Conservation (phyloP, 2,113 vertebrate species). For the Chunga burmeisteri region DNA sequence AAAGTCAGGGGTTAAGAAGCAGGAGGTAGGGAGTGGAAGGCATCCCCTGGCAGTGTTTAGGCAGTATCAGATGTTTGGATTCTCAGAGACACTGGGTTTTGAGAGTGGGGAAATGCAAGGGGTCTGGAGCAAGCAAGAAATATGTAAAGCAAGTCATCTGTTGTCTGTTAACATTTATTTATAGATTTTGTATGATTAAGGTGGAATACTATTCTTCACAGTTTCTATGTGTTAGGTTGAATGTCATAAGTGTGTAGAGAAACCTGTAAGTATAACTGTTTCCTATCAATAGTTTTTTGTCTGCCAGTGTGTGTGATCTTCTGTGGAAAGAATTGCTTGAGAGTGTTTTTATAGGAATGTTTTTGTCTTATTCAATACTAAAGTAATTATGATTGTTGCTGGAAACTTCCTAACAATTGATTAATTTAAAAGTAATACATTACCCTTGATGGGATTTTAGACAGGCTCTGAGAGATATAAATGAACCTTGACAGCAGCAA, state of each 20-base stretch:
- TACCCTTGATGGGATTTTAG: not conserved
- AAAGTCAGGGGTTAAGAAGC: not conserved
- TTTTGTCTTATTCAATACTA: constrained; percentile 6
- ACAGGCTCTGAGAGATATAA: not conserved
- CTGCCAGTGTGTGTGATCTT: not conserved
- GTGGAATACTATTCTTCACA: not conserved
- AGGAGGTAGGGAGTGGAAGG: not conserved
- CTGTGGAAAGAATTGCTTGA: not conserved
- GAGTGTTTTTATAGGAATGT: constrained; percentile 6
- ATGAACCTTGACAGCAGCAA: not conserved
- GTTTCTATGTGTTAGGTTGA: not conserved
- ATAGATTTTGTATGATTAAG: not conserved
- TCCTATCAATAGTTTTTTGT: not conserved
- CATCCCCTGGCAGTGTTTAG: not conserved
- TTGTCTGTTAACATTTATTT: not conserved
- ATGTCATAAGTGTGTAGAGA: not conserved
- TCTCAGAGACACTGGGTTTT: not conserved
- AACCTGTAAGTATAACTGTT: not conserved
- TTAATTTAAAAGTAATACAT: not conserved
- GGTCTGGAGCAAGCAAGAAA: not conserved
- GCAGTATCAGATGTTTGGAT: not conserved
- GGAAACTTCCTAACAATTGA: not conserved
- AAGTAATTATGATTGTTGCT: constrained; percentile 45
- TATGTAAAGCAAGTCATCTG: not conserved
- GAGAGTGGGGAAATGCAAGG: not conserved